phyloP scores from a whole-genome alignment of 2,797 vertebrate genomes.

The Pelobates cultripes region DNA sequence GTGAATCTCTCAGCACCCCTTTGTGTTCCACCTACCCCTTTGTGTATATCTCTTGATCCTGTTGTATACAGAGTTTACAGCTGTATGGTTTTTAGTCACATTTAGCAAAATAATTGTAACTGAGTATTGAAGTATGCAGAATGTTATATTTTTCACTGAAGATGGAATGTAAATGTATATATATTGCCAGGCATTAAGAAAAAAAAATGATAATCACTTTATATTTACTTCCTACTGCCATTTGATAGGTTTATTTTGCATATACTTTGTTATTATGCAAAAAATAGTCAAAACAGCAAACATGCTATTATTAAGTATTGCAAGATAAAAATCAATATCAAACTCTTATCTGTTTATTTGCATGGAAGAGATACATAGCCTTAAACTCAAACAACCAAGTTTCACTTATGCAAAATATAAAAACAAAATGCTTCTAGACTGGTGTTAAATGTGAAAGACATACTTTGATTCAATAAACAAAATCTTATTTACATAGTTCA shows the following conservation, averaged over 20 bases:
- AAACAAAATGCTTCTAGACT: conserved; percentile 12
- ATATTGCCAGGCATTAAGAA: too few relatives aligned
- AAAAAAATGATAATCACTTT: background rate
- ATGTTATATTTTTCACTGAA: too few relatives aligned
- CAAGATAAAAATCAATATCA: conserved; percentile 50
- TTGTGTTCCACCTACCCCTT: too few relatives aligned
- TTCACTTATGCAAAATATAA: conserved; percentile 56
- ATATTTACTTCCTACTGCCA: background rate
- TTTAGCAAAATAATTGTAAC: too few relatives aligned
- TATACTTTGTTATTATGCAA: conserved; percentile 59
- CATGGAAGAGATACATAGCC: conserved; percentile 58
- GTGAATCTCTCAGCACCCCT: too few relatives aligned
- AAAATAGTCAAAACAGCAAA: conserved; percentile 59
- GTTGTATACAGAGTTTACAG: too few relatives aligned
- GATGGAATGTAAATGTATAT: too few relatives aligned
- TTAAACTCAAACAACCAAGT: conserved; percentile 50
- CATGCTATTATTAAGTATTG: conserved; percentile 48
- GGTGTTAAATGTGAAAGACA: background rate
- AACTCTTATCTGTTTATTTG: conserved; percentile 58
- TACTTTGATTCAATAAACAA: conserved; percentile 29
- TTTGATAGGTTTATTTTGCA: conserved; percentile 14
- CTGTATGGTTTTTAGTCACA: too few relatives aligned
- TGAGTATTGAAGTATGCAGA: too few relatives aligned
- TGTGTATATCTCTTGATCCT: too few relatives aligned
- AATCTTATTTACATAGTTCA: conserved; percentile 3